Evolutionary conservation across 2,888 invertebrate genomes (phyloP).

Genomic region (Acanthosepion lycidas): DNA sequence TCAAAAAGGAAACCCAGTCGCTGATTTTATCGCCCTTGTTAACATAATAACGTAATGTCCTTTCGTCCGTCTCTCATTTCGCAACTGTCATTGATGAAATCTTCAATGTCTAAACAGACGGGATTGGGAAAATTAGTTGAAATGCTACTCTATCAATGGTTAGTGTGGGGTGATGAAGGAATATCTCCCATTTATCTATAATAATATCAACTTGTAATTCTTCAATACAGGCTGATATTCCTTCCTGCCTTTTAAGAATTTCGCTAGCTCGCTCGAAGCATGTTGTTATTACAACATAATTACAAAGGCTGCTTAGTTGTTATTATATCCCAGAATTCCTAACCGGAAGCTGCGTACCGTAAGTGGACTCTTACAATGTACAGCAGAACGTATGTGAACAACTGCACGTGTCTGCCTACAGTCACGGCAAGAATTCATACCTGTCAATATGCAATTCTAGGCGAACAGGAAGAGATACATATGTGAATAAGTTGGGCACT

Average conservation of each 20-base stretch:
- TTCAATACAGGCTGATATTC: neutral
- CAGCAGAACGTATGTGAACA: neutral
- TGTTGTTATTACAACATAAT: neutral
- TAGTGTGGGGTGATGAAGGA: neutral
- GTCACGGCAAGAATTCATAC: neutral
- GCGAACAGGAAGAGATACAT: too few species aligned
- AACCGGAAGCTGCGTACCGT: neutral
- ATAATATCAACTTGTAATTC: neutral
- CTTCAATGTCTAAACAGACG: neutral
- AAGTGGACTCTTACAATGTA: neutral
- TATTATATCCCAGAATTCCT: neutral
- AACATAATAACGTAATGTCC: neutral
- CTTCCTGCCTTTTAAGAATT: neutral
- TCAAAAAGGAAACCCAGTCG: neutral
- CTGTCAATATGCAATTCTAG: neutral
- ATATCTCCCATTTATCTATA: neutral
- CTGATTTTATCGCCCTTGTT: neutral
- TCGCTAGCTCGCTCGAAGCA: conserved; percentile 14
- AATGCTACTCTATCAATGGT: neutral
- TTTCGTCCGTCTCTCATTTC: neutral
- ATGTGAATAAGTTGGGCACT: too few species aligned
- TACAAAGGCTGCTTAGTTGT: neutral
- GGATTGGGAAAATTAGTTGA: neutral
- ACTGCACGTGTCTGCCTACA: neutral
- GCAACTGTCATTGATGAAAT: neutral